phyloP scores from a whole-genome alignment of 2,888 invertebrate genomes.

The Synergus laeviventris region DNA sequence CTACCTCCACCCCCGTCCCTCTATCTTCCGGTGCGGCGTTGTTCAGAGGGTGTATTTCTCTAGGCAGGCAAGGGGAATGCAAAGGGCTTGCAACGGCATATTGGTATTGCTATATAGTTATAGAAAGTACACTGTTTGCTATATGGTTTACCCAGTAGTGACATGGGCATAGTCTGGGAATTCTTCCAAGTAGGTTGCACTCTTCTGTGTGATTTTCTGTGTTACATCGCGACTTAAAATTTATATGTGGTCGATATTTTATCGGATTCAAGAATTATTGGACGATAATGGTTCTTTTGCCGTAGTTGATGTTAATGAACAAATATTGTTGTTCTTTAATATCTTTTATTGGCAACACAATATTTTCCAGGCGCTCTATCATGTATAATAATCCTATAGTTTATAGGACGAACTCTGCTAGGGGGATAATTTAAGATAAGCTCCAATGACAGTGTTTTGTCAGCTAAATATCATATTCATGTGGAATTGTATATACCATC shows the following conservation, averaged over 20 bases:
- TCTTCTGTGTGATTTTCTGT: constrained; percentile 59
- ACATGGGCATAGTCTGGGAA: constrained; percentile 60
- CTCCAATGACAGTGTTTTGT: constrained; percentile 65
- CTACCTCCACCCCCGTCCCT: constrained; percentile 39
- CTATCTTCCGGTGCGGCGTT: constrained; percentile 47
- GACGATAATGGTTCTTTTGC: too few species aligned
- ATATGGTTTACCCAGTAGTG: constrained; percentile 46
- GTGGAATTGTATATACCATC: constrained; percentile 5
- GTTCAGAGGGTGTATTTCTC: constrained; percentile 45
- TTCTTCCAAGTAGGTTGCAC: constrained; percentile 66
- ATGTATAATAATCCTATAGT: too few species aligned
- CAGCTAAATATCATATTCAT: constrained; percentile 51
- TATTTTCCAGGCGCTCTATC: too few species aligned
- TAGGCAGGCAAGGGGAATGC: constrained; percentile 45
- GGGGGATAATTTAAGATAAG: constrained; percentile 59
- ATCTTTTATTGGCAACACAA: too few species aligned
- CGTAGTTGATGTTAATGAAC: too few species aligned
- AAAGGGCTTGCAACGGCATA: constrained; percentile 46
- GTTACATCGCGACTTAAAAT: constrained; percentile 40
- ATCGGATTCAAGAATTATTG: neutral
- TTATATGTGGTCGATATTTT: constrained; percentile 20
- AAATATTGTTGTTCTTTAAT: too few species aligned
- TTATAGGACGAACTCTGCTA: constrained; percentile 41
- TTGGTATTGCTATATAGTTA: constrained; percentile 32
- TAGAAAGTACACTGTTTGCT: neutral